Percentiles rank a stretch among this genome's conserved stretches.
These are phyloP conservation scores for Trogon surrucura DNA, from an alignment of 2,113 vertebrate genomes.

Conservation along the genomic window DNA sequence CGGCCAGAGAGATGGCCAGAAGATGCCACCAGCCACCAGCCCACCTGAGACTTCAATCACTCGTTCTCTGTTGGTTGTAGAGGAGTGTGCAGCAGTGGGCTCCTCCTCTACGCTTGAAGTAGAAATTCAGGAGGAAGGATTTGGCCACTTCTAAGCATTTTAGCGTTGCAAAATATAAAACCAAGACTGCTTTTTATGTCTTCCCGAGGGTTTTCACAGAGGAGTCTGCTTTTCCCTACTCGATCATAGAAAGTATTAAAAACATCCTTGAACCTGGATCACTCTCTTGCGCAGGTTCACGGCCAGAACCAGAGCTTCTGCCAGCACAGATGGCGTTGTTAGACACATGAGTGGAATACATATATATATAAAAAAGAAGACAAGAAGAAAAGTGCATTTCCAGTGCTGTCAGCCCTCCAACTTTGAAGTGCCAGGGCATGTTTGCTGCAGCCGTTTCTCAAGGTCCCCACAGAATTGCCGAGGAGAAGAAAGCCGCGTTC, in stretches of 20 bases:
- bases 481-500: slow-evolving; percentile 32
- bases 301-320: neutral
- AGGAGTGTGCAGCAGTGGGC: neutral
- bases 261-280: neutral
- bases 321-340: neutral
- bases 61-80: neutral
- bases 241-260: neutral
- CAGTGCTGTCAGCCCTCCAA: neutral
- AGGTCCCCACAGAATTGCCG: slow-evolving; percentile 52
- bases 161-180: neutral
- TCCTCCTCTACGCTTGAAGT: neutral
- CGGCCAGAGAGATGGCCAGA: neutral
- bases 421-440: slow-evolving; percentile 60
- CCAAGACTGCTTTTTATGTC: neutral
- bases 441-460: slow-evolving; percentile 40
- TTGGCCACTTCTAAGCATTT: neutral
- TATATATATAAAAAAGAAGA: neutral
- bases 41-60: neutral
- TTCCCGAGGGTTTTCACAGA: neutral
- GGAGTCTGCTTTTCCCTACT: neutral
- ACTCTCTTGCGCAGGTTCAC: neutral
- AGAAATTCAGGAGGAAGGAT: neutral
- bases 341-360: neutral
- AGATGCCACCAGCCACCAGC: neutral
- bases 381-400: slow-evolving; percentile 35